A percentile compares a stretch with the other conserved stretches of the same genome.
phyloP scores from a whole-genome alignment of 2,113 vertebrate species.

The Nasalis larvatus region DNA sequence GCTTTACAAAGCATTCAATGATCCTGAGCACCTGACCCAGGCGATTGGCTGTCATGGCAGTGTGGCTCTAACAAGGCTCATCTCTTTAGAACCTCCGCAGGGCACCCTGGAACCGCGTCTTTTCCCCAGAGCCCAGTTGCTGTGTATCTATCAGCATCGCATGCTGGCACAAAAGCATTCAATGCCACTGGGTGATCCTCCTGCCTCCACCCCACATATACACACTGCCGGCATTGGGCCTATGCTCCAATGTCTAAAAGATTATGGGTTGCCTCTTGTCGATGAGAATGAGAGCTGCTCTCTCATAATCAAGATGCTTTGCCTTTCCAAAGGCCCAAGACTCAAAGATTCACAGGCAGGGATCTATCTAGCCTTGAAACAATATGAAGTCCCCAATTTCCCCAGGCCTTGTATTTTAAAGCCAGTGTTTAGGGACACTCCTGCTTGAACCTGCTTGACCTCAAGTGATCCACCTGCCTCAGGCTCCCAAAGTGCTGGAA shows the following conservation, averaged over 20 bases:
- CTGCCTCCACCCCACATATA: fast-evolving
- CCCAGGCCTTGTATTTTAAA: fast-evolving
- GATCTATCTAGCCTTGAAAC: not conserved
- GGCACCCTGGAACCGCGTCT: not conserved
- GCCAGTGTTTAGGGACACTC: not conserved
- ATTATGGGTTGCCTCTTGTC: not conserved
- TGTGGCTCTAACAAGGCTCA: not conserved
- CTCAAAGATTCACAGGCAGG: not conserved
- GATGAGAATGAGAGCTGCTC: fast-evolving
- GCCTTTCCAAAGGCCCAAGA: not conserved
- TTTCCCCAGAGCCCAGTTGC: not conserved
- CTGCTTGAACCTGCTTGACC: too few relatives aligned
- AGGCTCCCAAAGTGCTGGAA: too few relatives aligned
- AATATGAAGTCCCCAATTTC: too few relatives aligned
- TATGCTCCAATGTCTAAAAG: fast-evolving
- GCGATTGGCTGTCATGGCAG: not conserved
- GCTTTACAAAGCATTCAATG: not conserved
- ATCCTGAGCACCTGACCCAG: not conserved
- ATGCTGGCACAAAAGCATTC: not conserved
- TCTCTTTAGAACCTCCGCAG: not conserved
- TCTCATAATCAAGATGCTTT: not conserved
- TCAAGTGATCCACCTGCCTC: too few relatives aligned
- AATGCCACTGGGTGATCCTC: not conserved
- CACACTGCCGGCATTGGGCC: not conserved
- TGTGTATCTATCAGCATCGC: not conserved